These are phyloP conservation scores for Ptychobarbus kaznakovi DNA, from an alignment of 2,797 vertebrate genomes.

Conservation along the genomic window DNA sequence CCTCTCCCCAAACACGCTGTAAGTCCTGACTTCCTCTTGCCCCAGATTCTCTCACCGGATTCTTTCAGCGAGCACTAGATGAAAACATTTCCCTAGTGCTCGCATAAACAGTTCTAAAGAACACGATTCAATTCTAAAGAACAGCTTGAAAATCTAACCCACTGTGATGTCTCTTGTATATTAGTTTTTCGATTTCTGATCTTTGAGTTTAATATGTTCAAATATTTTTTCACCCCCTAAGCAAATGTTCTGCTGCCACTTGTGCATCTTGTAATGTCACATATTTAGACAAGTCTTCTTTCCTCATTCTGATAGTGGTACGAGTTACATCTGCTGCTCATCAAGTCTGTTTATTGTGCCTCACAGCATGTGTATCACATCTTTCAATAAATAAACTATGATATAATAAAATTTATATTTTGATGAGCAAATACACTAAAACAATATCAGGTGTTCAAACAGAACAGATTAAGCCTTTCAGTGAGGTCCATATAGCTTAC, in stretches of 20 bases:
- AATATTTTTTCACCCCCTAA: neutral
- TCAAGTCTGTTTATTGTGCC: slow-evolving; percentile 27
- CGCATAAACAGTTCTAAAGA: neutral
- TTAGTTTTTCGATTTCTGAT: neutral
- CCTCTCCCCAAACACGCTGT: slow-evolving; percentile 89
- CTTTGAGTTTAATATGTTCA: neutral
- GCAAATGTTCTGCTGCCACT: slow-evolving; percentile 2
- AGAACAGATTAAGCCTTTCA: slow-evolving; percentile 13
- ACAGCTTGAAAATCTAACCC: slow-evolving; percentile 45
- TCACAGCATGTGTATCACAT: slow-evolving; percentile 23
- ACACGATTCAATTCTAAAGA: slow-evolving; percentile 2
- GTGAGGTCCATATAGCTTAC: slow-evolving; percentile 31
- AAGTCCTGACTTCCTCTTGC: slow-evolving; percentile 71
- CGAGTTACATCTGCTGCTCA: slow-evolving; percentile 10
- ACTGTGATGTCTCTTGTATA: neutral
- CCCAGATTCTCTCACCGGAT: slow-evolving; percentile 4
- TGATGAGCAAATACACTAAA: neutral
- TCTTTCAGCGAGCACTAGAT: slow-evolving; percentile 11
- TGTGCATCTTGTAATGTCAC: neutral
- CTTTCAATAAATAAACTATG: neutral
- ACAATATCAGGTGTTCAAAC: slow-evolving; percentile 19
- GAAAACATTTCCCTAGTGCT: slow-evolving; percentile 19
- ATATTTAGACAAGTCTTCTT: slow-evolving; percentile 4
- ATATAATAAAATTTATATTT: neutral
- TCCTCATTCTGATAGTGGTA: slow-evolving; percentile 20